phyloP scores from a whole-genome alignment of 2,888 invertebrate genomes.

The Macrophya alboannulata region DNA sequence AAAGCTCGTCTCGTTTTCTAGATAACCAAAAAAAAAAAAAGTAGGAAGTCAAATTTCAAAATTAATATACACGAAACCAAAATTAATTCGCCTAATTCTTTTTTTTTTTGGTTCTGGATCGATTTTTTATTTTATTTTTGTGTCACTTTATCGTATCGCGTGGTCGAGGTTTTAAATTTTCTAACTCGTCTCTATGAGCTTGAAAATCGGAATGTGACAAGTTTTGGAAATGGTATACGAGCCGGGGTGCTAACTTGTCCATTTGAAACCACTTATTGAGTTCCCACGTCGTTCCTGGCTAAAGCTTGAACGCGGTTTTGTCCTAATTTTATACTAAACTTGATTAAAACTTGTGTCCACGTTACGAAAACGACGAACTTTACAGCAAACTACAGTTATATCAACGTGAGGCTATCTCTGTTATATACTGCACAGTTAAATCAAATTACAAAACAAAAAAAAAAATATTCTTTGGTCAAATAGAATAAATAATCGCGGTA shows the following conservation, averaged over 20 bases:
- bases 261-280: conserved; percentile 49
- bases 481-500: neutral
- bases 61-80: too few relatives aligned
- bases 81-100: too few relatives aligned
- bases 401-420: neutral
- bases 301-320: conserved; percentile 39
- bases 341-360: conserved; percentile 45
- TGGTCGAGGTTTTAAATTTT: too few relatives aligned
- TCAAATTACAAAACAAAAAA: too few relatives aligned
- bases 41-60: too few relatives aligned
- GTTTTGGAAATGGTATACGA: neutral
- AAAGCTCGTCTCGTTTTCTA: neutral
- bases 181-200: too few relatives aligned
- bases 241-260: conserved; percentile 28
- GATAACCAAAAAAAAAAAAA: too few relatives aligned
- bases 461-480: too few relatives aligned
- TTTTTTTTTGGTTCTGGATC: too few relatives aligned
- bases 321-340: conserved; percentile 50
- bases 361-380: neutral
- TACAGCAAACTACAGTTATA: neutral
- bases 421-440: too few relatives aligned
- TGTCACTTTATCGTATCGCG: too few relatives aligned
- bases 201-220: neutral
- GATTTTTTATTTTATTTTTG: too few relatives aligned
- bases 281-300: neutral